Conservation (phyloP, 1,140 invertebrate species). For the fruit fly (Drosophila melanogaster) region DNA sequence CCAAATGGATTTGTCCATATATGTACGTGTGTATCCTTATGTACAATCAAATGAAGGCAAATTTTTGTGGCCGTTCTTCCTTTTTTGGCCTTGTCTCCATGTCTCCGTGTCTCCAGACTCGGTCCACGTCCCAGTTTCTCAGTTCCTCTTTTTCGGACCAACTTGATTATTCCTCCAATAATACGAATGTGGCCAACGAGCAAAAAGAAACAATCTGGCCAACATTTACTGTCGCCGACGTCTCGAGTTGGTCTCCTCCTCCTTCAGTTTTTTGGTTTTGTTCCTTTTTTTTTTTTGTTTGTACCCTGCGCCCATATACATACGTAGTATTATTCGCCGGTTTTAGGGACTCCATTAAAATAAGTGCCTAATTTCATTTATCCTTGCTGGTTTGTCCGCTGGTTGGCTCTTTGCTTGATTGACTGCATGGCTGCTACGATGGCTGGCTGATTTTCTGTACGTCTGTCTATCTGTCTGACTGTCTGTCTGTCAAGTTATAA, state of each 20-base stretch:
- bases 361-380: slow-evolving; percentile 73
- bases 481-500: slow-evolving; percentile 57
- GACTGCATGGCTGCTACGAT: slow-evolving; percentile 22
- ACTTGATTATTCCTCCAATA: slow-evolving; percentile 59
- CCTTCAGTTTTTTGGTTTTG: not conserved
- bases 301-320: not conserved
- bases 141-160: not conserved
- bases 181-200: slow-evolving; percentile 28
- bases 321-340: slow-evolving; percentile 24
- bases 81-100: not conserved
- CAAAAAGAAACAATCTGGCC: slow-evolving; percentile 10
- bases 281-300: too few relatives aligned
- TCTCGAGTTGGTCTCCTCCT: slow-evolving; percentile 2
- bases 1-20: slow-evolving; percentile 61
- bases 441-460: not conserved
- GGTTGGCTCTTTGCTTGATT: slow-evolving; percentile 8
- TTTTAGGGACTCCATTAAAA: slow-evolving; percentile 73
- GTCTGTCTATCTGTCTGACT: slow-evolving; percentile 18
- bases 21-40: slow-evolving; percentile 20
- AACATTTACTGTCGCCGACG: slow-evolving; percentile 47
- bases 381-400: slow-evolving; percentile 18
- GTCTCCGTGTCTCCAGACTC: slow-evolving; percentile 2
- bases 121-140: not conserved
- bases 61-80: slow-evolving; percentile 32
- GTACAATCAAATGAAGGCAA: slow-evolving; percentile 69